Evolutionary conservation across 2,888 invertebrate species (phyloP), one percentile per base, ranked within the genome.

Genomic region (Ornithoptera priamus): DNA sequence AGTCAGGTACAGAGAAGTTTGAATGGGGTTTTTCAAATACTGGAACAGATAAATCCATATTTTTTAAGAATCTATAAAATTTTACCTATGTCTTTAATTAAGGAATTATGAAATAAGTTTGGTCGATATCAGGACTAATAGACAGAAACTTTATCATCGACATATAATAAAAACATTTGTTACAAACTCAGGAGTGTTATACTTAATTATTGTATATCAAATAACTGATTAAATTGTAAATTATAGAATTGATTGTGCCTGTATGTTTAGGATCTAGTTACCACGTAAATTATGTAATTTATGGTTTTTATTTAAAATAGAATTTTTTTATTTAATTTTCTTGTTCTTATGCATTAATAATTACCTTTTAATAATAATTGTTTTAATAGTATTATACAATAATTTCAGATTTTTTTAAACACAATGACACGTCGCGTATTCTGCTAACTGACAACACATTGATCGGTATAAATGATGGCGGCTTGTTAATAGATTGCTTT

Each of bases 1-100:
- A 97, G 81, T 97, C 97, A 59, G 95, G 89, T 67, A 96, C 91
- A 42, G 94, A 94, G 64, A 95, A 86, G 72, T 94, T 95, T 39
- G 94, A 94, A 62, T 95, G 89, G 0, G 95, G 95, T 79, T 96
- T 96, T 77, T 95, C 95, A 79, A 94, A 94, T 56, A 89, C 85
- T 0, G 93, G 92, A 30, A 93, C 83, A 7, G 92, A 90, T 8
- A 86, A 83, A 75, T 93, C 87, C 91, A 92, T 93, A 70, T 68
- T 75, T 61, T n/a, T 15, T 10, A 63, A 50, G n/a, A 39, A 30
- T 24, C n/a, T 42, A 8, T 58, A 64, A 22, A 57, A 30, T 22
- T 61, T 39, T 4, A 39, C 39, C 10, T 39, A 10, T 10, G 39
- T 39, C 39, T 30, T 56, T 39, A 20, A 46, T 10, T 62, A 22